phyloP scores from a whole-genome alignment of 2,797 vertebrate species.

The Acrossocheilus wenchowensis region DNA sequence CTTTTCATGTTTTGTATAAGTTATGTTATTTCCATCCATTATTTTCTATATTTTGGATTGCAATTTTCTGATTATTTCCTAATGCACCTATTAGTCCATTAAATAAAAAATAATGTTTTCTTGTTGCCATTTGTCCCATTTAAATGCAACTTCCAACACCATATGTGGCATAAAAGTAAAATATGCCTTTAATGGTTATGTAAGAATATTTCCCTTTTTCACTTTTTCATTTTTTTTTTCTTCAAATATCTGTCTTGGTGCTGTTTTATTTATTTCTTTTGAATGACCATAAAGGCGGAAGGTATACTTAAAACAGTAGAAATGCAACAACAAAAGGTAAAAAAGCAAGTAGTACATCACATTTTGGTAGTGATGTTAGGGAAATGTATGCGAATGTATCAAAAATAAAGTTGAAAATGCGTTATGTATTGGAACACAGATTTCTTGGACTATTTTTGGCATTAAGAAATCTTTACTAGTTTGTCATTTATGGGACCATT shows the following conservation, averaged over 20 bases:
- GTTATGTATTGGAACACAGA: background rate
- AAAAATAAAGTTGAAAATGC: background rate
- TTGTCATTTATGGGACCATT: background rate
- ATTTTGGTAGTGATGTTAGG: background rate
- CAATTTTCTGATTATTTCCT: background rate
- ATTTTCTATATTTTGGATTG: background rate
- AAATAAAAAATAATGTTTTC: background rate
- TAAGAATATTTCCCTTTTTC: background rate
- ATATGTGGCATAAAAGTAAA: background rate
- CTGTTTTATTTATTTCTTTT: slow-evolving; percentile 24
- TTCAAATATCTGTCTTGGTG: background rate
- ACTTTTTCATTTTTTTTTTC: background rate
- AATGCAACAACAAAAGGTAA: background rate
- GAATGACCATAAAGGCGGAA: background rate
- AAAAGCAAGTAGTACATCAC: background rate
- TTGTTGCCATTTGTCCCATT: background rate
- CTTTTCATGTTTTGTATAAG: slow-evolving; percentile 33
- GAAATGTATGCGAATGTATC: background rate
- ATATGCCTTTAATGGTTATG: background rate
- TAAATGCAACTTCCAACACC: background rate
- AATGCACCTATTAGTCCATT: background rate
- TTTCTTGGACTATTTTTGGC: background rate
- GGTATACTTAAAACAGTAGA: background rate
- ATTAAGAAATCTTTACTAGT: background rate
- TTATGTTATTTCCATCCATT: background rate